Evolutionary conservation across 2,888 invertebrate genomes (phyloP).

Genomic region (Hoplodrina blanda): DNA sequence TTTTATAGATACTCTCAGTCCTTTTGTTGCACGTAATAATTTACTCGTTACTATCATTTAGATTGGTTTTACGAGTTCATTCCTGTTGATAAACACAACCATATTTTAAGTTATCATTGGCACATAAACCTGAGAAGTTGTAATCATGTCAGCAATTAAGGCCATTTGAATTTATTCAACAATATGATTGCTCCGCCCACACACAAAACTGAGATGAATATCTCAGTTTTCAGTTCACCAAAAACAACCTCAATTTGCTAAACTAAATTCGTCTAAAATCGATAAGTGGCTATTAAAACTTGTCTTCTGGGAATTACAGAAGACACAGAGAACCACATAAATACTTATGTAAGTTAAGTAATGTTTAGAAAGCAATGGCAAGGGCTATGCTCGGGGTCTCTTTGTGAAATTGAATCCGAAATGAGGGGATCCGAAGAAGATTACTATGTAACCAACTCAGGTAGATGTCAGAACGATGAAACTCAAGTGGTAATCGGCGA

Average conservation of each 20-base stretch:
- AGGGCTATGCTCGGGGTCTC: no score
- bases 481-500: no score
- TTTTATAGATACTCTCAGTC: background rate
- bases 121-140: slow-evolving; percentile 11
- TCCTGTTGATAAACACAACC: background rate
- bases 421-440: no score
- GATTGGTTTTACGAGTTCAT: background rate
- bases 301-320: background rate
- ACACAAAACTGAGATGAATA: background rate
- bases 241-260: slow-evolving; percentile 4
- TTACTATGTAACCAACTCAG: no score
- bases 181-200: slow-evolving; percentile 22
- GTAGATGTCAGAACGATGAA: no score
- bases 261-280: background rate
- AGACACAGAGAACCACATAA: background rate
- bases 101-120: slow-evolving; percentile 5
- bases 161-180: slow-evolving; percentile 16
- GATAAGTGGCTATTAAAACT: slow-evolving; percentile 15
- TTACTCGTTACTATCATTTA: background rate
- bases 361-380: no score
- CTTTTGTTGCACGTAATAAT: background rate
- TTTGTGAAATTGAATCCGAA: no score
- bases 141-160: slow-evolving; percentile 29
- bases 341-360: background rate
- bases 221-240: slow-evolving; percentile 3